phyloP scores from a whole-genome alignment of 2,113 vertebrate species.

The Hippopotamus amphibius region DNA sequence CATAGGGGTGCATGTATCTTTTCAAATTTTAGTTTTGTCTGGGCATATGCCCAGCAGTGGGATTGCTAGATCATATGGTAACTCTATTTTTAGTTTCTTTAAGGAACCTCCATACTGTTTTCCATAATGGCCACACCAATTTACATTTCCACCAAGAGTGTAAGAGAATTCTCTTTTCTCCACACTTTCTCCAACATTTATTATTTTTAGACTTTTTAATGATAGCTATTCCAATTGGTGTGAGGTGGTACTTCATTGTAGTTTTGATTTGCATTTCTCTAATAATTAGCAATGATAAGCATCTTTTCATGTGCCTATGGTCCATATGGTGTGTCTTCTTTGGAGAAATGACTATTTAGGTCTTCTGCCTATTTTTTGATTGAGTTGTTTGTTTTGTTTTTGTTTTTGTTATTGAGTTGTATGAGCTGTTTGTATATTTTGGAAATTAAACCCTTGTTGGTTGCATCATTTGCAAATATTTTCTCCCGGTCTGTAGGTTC shows the following conservation, averaged over 20 bases:
- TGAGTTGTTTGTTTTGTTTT: too few species aligned
- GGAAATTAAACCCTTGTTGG: background rate
- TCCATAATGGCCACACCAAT: background rate
- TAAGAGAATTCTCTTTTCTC: background rate
- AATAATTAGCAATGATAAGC: background rate
- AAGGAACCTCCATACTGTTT: background rate
- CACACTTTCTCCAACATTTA: background rate
- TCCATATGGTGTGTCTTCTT: background rate
- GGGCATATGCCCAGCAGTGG: background rate
- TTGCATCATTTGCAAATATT: background rate
- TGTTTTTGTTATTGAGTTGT: background rate
- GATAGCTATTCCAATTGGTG: background rate
- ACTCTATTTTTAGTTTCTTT: background rate
- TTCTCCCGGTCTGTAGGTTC: background rate
- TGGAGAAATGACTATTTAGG: background rate
- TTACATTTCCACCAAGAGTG: background rate
- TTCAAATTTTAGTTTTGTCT: background rate
- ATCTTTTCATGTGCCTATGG: background rate
- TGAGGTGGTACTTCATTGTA: background rate
- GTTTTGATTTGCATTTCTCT: background rate
- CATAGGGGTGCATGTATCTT: background rate
- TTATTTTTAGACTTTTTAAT: background rate
- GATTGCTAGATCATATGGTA: background rate
- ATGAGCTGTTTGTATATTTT: background rate
- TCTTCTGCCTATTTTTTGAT: background rate